phyloP scores from a whole-genome alignment of 2,888 invertebrate species.

The Leucophenga maculata region DNA sequence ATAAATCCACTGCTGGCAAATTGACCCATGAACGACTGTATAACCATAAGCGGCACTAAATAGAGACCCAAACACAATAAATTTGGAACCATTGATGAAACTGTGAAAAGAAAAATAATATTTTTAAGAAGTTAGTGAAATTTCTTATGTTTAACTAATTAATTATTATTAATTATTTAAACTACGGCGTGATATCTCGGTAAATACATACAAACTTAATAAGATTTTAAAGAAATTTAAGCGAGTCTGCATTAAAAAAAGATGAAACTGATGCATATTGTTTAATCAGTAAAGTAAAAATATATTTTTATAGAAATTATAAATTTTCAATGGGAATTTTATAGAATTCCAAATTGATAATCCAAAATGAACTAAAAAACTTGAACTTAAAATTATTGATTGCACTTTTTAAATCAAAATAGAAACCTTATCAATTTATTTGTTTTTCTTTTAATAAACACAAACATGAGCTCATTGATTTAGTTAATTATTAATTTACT shows the following conservation, averaged over 20 bases:
- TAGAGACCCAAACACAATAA: constrained; percentile 81
- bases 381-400: constrained; percentile 23
- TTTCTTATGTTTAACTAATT: background rate
- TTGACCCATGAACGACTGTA: constrained; percentile 91
- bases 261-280: too few species aligned
- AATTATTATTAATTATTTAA: too few species aligned
- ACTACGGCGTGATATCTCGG: too few species aligned
- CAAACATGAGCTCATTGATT: too few species aligned
- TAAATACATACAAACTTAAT: too few species aligned
- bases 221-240: too few species aligned
- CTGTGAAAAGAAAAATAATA: constrained; percentile 41
- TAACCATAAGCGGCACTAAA: constrained; percentile 87
- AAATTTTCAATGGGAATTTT: background rate
- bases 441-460: too few species aligned
- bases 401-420: background rate
- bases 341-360: constrained; percentile 6
- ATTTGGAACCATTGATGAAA: constrained; percentile 58
- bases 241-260: too few species aligned
- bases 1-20: constrained; percentile 87
- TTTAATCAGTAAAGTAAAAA: background rate
- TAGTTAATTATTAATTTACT: too few species aligned
- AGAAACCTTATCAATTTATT: too few species aligned
- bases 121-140: background rate
- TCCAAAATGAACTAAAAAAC: background rate
- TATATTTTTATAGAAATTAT: too few species aligned